Base-by-base conservation (phyloP, 2,113 vertebrate species). In the Typhlomys cinereus region DNA sequence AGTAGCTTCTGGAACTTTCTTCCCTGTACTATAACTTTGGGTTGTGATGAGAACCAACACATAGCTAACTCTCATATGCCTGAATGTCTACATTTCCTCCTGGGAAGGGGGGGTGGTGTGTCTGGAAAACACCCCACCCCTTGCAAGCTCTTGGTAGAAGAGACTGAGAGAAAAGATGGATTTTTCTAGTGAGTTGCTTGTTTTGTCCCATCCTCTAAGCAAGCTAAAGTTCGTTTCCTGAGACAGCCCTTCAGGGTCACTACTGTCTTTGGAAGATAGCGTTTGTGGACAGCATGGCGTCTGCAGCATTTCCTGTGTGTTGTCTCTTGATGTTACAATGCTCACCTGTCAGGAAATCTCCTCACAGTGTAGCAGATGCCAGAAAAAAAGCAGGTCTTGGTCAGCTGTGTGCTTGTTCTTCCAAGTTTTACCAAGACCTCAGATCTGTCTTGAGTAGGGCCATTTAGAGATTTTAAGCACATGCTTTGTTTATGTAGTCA, bases 221-320 rank as follows among this genome's bases (percentile, higher is more conserved):
- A 84, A 57, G 64, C 36, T 44, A 67, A 48, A 5, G 27, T 34
- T 85, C 59, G 73, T 67, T 62, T 44, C 67, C 61, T 34, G 79
- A 46, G 79, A 71, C 71, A 73, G 23, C 36, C 50, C 54, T 70
- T 69, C 48, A 6, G 3, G 48, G 64, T 66, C 85, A 18, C 29
- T 36, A 31, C 62, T 76, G 41, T 62, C 89, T 84, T 75, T 73
- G 76, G 52, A 62, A 75, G 62, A 7, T 39, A 29, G 8, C 57
- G 59, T 59, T 59, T 85, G 12, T 71, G 34, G 69, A 31, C 89
- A 73, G 78, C 88, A 41, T 92, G 46, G 14, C 62, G 94, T 92
- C 91, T 94, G 67, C 39, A 76, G 54, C 31, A 27, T 93, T 95
- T 96, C 89, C 95, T 92, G 74, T 36, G 81, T 81, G 86, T 88